phyloP scores from a whole-genome alignment of 2,888 invertebrate genomes.

The Acrocyrtus sp. region DNA sequence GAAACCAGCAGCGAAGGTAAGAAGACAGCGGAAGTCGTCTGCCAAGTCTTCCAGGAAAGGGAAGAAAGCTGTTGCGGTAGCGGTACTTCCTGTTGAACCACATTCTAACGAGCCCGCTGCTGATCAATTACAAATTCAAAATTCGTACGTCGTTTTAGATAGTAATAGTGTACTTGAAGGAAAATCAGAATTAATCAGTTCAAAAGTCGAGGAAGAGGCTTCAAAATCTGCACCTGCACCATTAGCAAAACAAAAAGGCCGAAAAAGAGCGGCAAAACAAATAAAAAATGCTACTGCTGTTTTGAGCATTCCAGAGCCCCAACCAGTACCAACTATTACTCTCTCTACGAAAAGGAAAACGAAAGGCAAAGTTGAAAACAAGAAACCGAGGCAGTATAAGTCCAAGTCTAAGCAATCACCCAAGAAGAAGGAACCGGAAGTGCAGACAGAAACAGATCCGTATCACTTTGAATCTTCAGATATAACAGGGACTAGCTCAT shows the following conservation, averaged over 20 bases:
- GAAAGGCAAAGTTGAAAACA: not conserved
- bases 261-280: not conserved
- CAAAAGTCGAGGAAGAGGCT: too few species aligned
- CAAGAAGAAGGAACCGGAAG: not conserved
- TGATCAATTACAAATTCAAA: not conserved
- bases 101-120: not conserved
- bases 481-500: not conserved
- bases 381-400: not conserved
- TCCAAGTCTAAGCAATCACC: not conserved
- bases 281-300: not conserved
- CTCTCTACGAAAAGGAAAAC: constrained; percentile 15
- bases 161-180: too few species aligned
- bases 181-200: too few species aligned
- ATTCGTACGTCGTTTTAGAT: too few species aligned
- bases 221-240: too few species aligned
- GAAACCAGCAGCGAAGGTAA: too few species aligned
- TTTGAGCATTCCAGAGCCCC: constrained; percentile 27
- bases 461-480: not conserved
- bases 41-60: too few species aligned
- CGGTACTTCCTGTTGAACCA: not conserved
- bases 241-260: not conserved
- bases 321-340: too few species aligned
- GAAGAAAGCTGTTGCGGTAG: not conserved
- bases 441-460: not conserved
- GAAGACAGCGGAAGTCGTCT: too few species aligned